Base-by-base conservation (phyloP, 2,797 vertebrate genomes). In the Naso thynnoides region DNA sequence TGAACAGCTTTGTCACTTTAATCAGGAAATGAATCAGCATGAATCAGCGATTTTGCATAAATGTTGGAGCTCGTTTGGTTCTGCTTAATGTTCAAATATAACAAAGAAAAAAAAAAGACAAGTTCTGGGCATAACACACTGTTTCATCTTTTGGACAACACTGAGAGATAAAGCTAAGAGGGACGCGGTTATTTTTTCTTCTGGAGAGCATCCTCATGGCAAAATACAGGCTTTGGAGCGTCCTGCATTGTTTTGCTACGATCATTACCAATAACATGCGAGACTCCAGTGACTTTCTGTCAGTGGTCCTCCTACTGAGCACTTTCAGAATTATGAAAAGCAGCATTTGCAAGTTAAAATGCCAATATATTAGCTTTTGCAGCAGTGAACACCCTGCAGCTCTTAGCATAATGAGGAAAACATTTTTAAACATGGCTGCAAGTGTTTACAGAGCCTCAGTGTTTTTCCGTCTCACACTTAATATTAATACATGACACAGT, bases 361-460 rank as follows among this genome's bases (percentile, higher is more conserved):
- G 39, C 10, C 31, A 48, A 74, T 62, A 47, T 73, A 38, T 65
- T 69, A 63, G 42, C 24, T 54, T 24, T 16, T 55, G 47, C 44
- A 64, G 63, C 38, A 66, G 41, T 21, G 24, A 71, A 76, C 36
- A 49, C 59, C 79, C 79, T 44, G 82, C 76, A 84, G 87, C 80
- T 85, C 52, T 72, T 15, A 42, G 55, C 72, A 77, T 83, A 82
- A 79, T 82, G 60, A 88, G 66, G 55, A 54, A 85, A 76, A 70
- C 70, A 24, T 78, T 64, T 83, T 81, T 78, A 76, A 65, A 81
- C 56, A 83, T 63, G 23, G 42, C 41, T 45, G 45, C 53, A 42
- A 47, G 31, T 78, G 76, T 73, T 87, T 54, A 33, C 38, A 49
- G 49, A 72, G 75, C 73, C 48, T 66, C 59, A 41, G 11, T 65